Percentiles rank a stretch among this genome's conserved stretches.
Conservation (phyloP, 2,797 vertebrate genomes). For the Pelobates cultripes region DNA sequence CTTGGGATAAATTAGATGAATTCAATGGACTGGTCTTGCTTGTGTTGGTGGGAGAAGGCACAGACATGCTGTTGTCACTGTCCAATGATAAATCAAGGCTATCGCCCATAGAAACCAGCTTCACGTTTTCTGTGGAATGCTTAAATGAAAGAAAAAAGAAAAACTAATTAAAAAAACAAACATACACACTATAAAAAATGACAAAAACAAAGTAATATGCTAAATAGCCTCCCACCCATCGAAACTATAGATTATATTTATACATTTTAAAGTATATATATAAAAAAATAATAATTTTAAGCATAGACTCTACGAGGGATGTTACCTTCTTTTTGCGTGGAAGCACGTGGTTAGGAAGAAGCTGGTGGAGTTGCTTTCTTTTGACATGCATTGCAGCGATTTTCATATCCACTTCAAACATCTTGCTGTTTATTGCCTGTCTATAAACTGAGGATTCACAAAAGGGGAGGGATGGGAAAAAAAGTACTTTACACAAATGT, state of each 20-base stretch:
- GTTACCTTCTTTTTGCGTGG: constrained; percentile 83
- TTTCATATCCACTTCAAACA: constrained; percentile 89
- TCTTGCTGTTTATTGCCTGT: constrained; percentile 87
- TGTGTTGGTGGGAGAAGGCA: constrained; percentile 85
- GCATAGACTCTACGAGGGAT: too few relatives aligned
- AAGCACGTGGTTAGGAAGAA: constrained; percentile 81
- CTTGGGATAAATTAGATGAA: constrained; percentile 80
- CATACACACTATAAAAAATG: too few relatives aligned
- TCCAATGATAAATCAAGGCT: constrained; percentile 86
- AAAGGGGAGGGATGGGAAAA: background rate
- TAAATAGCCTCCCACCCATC: too few relatives aligned
- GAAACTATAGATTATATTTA: too few relatives aligned
- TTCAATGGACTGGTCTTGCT: constrained; percentile 77
- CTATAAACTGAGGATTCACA: constrained; percentile 76
- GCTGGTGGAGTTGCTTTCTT: constrained; percentile 82
- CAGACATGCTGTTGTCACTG: constrained; percentile 91
- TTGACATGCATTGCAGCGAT: constrained; percentile 86
- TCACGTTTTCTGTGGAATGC: constrained; percentile 84
- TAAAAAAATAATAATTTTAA: too few relatives aligned
- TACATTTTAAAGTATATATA: too few relatives aligned
- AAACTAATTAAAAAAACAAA: background rate
- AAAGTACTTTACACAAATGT: too few relatives aligned
- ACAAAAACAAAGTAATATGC: too few relatives aligned
- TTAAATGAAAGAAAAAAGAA: constrained; percentile 57
- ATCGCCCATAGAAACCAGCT: constrained; percentile 76